Conservation (phyloP, 2,888 invertebrate genomes). For the Lottia scabra region DNA sequence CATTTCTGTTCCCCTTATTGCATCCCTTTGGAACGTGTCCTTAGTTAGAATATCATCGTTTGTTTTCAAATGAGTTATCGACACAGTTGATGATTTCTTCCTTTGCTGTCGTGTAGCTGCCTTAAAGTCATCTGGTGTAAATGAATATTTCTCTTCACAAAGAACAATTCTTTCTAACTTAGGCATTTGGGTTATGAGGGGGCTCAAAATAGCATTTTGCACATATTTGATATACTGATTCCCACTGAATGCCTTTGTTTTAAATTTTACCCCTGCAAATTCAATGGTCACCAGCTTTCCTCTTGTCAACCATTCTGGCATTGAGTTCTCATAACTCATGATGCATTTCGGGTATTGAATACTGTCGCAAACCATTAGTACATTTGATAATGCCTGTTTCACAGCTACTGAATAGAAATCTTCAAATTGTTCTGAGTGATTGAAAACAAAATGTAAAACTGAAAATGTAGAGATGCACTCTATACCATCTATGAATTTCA, state of each 20-base stretch:
- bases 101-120: neutral
- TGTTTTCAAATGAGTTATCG: neutral
- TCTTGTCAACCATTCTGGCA: neutral
- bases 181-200: conserved; percentile 9
- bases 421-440: too few species aligned
- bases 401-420: too few species aligned
- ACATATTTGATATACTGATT: conserved; percentile 28
- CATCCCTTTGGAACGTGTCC: neutral
- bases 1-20: neutral
- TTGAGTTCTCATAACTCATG: neutral
- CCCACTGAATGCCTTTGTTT: conserved; percentile 13
- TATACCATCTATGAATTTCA: too few species aligned
- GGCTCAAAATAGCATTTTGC: conserved; percentile 19
- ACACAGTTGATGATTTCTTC: neutral
- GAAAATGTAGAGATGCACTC: too few species aligned
- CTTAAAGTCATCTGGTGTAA: conserved; percentile 6
- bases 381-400: too few species aligned
- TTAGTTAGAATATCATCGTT: neutral
- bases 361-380: neutral
- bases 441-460: too few species aligned
- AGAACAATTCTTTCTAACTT: neutral
- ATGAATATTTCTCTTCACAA: conserved; percentile 7
- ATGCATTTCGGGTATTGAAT: neutral
- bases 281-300: conserved; percentile 14
- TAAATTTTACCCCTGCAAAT: conserved; percentile 33